Evolutionary conservation across 2,113 vertebrate genomes (phyloP).

Genomic region (Thalassarche chlororhynchos): DNA sequence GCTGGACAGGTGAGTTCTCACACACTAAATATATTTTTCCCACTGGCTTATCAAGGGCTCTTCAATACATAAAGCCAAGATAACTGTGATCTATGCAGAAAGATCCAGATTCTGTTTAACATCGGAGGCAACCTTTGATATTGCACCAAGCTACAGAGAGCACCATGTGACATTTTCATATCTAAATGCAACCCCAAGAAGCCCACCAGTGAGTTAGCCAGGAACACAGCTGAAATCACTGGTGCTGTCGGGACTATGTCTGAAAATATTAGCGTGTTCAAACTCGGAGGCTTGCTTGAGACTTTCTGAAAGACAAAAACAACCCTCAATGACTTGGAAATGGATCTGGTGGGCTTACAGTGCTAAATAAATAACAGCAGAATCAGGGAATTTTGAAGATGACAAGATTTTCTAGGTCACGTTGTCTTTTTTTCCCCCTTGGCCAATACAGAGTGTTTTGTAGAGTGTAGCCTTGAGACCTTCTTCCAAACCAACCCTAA

Average conservation of each 20-base stretch:
- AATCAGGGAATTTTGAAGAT: conserved; percentile 8
- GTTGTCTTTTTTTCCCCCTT: background rate
- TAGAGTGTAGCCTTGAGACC: conserved; percentile 24
- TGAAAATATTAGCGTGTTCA: background rate
- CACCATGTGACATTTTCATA: background rate
- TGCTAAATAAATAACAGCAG: conserved; percentile 39
- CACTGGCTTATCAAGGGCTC: background rate
- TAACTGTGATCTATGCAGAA: background rate
- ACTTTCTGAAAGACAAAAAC: conserved; percentile 22
- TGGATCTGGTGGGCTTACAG: conserved; percentile 20
- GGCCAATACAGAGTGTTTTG: conserved; percentile 44
- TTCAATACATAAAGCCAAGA: background rate
- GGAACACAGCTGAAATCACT: background rate
- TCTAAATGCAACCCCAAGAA: background rate
- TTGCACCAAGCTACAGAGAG: background rate
- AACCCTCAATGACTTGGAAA: background rate
- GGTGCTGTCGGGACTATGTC: background rate
- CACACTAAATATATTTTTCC: background rate
- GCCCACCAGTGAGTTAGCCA: background rate
- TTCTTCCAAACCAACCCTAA: background rate
- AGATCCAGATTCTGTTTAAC: background rate
- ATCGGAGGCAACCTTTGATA: background rate
- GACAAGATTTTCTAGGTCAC: conserved; percentile 39
- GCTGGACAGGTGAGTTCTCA: background rate
- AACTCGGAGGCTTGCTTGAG: background rate